Evolutionary conservation across 2,797 vertebrate species (phyloP).

Genomic region (Amblyopsis hoosieri): DNA sequence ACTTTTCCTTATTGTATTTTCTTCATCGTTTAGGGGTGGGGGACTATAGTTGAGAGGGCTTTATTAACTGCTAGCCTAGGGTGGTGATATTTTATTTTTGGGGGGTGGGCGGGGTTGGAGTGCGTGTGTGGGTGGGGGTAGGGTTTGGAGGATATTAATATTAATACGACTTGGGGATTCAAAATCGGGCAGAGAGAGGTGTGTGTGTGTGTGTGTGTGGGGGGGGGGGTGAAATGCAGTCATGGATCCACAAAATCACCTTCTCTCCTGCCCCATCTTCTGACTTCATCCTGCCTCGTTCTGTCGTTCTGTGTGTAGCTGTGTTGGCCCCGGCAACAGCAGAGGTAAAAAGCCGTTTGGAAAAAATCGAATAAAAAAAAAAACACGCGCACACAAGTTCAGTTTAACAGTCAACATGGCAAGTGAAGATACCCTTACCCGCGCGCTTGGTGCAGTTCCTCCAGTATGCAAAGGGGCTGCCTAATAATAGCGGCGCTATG

Average conservation of each 20-base stretch:
- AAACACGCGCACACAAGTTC: conserved; percentile 41
- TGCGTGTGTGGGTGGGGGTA: background rate
- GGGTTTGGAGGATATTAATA: conserved; percentile 64
- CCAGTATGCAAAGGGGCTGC: conserved; percentile 71
- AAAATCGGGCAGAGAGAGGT: conserved; percentile 22
- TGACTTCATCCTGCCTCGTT: conserved; percentile 17
- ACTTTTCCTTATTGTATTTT: conserved; percentile 73
- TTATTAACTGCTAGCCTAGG: conserved; percentile 80
- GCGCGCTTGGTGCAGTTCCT: conserved; percentile 41
- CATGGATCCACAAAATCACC: conserved; percentile 65
- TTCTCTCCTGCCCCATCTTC: conserved; percentile 3
- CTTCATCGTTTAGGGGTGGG: conserved; percentile 37
- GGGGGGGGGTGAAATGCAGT: conserved; percentile 45
- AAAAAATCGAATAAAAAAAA: background rate
- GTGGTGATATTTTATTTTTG: conserved; percentile 61
- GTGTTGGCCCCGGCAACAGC: background rate
- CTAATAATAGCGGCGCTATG: conserved; percentile 74
- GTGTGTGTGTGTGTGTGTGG: too few relatives aligned
- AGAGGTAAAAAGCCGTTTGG: conserved; percentile 23
- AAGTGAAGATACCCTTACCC: conserved; percentile 34
- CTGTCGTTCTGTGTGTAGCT: background rate
- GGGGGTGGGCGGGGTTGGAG: conserved; percentile 34
- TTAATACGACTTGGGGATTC: conserved; percentile 66
- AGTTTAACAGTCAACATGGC: conserved; percentile 68
- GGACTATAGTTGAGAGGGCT: conserved; percentile 70